Evolutionary conservation across 2,113 vertebrate species (phyloP).

Genomic region (Motacilla tschutschensis): DNA sequence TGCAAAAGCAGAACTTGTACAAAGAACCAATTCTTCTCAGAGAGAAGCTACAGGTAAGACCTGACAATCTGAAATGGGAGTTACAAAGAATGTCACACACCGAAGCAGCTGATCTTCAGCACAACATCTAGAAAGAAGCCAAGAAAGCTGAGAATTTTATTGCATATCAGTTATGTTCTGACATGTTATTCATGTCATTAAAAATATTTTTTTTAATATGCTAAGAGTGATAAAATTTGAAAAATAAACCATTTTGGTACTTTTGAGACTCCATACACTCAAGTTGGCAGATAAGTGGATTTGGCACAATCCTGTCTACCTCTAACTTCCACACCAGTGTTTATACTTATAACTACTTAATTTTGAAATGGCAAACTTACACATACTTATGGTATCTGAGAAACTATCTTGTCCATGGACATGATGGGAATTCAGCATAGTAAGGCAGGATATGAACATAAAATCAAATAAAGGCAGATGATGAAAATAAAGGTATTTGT

Average conservation of each 20-base stretch:
- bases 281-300: background rate
- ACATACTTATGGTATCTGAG: background rate
- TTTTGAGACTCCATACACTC: background rate
- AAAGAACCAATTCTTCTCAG: background rate
- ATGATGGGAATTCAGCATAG: background rate
- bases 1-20: background rate
- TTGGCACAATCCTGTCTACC: background rate
- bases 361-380: background rate
- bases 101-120: background rate
- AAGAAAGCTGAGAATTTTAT: background rate
- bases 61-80: background rate
- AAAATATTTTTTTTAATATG: background rate
- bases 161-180: background rate
- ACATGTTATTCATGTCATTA: background rate
- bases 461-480: background rate
- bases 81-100: background rate
- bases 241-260: background rate
- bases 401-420: background rate
- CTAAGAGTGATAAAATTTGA: background rate
- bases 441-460: background rate
- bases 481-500: background rate
- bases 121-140: background rate
- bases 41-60: background rate
- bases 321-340: background rate
- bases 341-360: background rate